Evolutionary conservation across 2,113 vertebrate genomes (phyloP).

Genomic region (Tupaia tana): DNA sequence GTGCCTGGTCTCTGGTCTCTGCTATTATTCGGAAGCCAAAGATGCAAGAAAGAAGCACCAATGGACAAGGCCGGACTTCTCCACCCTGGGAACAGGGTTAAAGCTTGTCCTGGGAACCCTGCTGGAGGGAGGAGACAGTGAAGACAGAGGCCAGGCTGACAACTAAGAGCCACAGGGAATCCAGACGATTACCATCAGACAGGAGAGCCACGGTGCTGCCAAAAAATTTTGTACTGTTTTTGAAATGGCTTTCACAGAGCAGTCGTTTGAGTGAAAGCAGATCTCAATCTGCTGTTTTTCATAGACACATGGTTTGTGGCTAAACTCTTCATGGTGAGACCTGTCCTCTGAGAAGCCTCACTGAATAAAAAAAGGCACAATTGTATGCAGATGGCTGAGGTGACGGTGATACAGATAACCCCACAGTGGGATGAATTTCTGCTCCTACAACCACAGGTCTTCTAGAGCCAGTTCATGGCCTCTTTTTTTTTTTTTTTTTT

Average conservation of each 20-base stretch:
- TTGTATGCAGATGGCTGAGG: background rate
- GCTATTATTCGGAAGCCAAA: background rate
- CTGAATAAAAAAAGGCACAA: background rate
- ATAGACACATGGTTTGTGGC: background rate
- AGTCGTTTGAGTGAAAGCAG: conserved; percentile 23
- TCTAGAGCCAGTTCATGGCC: background rate
- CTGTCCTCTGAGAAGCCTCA: background rate
- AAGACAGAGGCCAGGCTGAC: background rate
- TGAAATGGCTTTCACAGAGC: background rate
- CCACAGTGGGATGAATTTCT: background rate
- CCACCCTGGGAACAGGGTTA: background rate
- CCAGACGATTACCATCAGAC: background rate
- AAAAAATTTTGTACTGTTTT: conserved; percentile 20
- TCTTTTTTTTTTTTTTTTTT: too few species aligned
- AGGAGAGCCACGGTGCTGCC: background rate
- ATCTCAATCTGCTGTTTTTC: background rate
- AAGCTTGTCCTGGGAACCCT: background rate
- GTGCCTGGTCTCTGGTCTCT: too few species aligned
- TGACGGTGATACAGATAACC: background rate
- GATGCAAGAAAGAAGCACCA: background rate
- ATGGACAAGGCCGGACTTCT: background rate
- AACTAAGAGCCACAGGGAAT: background rate
- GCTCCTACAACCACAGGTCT: background rate
- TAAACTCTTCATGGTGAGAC: conserved; percentile 23
- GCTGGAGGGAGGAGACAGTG: background rate